A percentile compares a stretch with the other conserved stretches of the same genome.
phyloP scores from a whole-genome alignment of 2,113 vertebrate species.

The Myocastor coypus region DNA sequence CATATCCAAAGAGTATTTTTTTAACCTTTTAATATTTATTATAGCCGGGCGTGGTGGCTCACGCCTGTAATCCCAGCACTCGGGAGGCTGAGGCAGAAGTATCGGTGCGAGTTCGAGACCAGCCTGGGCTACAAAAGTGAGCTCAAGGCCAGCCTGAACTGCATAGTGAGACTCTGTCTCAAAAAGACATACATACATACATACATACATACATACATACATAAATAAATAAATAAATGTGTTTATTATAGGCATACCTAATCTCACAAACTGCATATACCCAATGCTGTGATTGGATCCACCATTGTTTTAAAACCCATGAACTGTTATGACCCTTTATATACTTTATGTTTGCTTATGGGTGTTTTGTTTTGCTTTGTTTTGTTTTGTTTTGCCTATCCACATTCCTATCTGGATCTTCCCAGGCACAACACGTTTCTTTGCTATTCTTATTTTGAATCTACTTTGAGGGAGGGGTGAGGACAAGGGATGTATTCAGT shows the following conservation, averaged over 20 bases:
- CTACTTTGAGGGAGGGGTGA: not conserved
- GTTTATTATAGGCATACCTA: not conserved
- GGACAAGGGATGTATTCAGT: too few species aligned
- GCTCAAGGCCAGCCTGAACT: too few species aligned
- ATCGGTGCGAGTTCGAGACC: too few species aligned
- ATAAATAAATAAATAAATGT: too few species aligned
- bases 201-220: too few species aligned
- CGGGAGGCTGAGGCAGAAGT: too few species aligned
- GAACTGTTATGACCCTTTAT: not conserved
- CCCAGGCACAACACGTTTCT: not conserved
- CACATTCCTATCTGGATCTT: not conserved
- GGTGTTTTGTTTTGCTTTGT: constrained; percentile 14
- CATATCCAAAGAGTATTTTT: not conserved
- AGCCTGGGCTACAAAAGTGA: too few species aligned
- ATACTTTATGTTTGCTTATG: not conserved
- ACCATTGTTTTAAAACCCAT: not conserved
- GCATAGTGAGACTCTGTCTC: too few species aligned
- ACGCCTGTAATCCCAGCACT: too few species aligned
- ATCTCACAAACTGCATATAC: not conserved
- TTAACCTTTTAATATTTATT: not conserved
- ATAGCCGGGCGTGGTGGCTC: too few species aligned
- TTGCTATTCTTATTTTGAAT: constrained; percentile 23
- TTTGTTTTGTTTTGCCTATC: constrained; percentile 17
- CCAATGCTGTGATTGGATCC: not conserved
- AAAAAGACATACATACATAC: too few species aligned